Percentiles rank a stretch among this genome's conserved stretches.
These are phyloP conservation scores for Zaprionus gabonicus DNA, from an alignment of 1,140 invertebrate genomes.

Conservation along the genomic window DNA sequence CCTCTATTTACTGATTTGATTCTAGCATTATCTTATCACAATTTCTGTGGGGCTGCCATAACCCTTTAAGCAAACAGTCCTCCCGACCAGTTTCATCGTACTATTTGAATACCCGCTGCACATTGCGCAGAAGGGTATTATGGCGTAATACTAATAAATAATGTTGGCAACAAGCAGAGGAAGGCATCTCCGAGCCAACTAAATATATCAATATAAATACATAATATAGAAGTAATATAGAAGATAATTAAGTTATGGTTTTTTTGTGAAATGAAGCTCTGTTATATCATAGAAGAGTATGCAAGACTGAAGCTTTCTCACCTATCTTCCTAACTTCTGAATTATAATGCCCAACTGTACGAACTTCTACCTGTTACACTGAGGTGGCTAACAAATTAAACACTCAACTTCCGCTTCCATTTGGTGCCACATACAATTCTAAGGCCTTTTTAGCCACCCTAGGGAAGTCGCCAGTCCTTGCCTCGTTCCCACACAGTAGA, in stretches of 20 bases:
- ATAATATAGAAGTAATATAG: too few relatives aligned
- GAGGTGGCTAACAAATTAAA: conserved; percentile 61
- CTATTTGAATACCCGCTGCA: background rate
- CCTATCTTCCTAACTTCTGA: background rate
- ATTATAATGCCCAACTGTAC: conserved; percentile 1
- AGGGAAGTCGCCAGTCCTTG: conserved; percentile 16
- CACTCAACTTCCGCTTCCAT: conserved; percentile 66
- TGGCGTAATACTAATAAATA: background rate
- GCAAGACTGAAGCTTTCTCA: background rate
- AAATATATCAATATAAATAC: background rate
- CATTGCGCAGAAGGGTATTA: background rate
- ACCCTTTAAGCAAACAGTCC: conserved; percentile 7
- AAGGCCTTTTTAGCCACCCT: conserved; percentile 34
- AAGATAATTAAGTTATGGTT: too few relatives aligned
- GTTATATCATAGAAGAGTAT: background rate
- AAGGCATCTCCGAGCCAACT: background rate
- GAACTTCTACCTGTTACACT: conserved; percentile 57
- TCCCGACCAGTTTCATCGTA: background rate
- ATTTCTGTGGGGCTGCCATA: background rate
- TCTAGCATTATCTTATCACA: conserved; percentile 43
- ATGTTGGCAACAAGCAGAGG: background rate
- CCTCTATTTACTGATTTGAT: conserved; percentile 55
- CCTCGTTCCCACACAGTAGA: conserved; percentile 63
- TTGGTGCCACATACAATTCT: conserved; percentile 24
- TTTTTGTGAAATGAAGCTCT: too few relatives aligned